These are phyloP conservation scores for Hippocampus comes DNA, from an alignment of 2,113 vertebrate species.

Conservation along the genomic window DNA sequence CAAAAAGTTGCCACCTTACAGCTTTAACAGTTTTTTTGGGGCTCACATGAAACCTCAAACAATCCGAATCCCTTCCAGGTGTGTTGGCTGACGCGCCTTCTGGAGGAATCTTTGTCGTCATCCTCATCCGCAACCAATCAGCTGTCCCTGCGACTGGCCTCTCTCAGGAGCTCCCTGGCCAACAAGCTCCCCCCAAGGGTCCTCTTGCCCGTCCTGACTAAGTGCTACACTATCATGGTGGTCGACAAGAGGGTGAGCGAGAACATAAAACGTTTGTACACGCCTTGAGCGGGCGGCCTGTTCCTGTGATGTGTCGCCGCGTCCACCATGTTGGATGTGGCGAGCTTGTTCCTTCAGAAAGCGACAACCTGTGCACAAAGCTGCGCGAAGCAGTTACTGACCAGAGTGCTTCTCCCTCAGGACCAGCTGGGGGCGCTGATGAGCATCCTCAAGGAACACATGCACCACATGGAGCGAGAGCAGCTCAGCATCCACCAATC, in stretches of 20 bases:
- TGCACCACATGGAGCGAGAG: conserved; percentile 82
- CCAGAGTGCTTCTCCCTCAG: conserved; percentile 51
- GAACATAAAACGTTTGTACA: not conserved
- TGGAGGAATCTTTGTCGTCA: conserved; percentile 65
- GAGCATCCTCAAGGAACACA: conserved; percentile 85
- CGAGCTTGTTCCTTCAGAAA: too few species aligned
- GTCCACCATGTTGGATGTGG: too few species aligned
- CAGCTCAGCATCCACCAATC: conserved; percentile 83
- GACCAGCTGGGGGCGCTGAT: conserved; percentile 78
- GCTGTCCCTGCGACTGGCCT: conserved; percentile 70
- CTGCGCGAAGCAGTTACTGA: not conserved
- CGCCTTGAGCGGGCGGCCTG: too few species aligned
- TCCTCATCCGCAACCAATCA: conserved; percentile 68
- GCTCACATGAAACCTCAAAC: not conserved
- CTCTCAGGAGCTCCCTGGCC: conserved; percentile 80
- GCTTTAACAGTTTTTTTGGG: not conserved
- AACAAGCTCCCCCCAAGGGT: conserved; percentile 84
- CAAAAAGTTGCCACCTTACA: not conserved
- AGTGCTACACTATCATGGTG: conserved; percentile 76
- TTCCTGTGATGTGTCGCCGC: too few species aligned
- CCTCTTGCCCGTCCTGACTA: conserved; percentile 79
- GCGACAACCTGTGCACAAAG: too few species aligned
- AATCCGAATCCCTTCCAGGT: conserved; percentile 62
- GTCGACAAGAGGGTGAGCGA: conserved; percentile 73
- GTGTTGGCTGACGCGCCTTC: conserved; percentile 77